A percentile compares a stretch with the other conserved stretches of the same genome.
These are phyloP conservation scores for Pongo abelii DNA, from an alignment of 2,113 vertebrate species.

Conservation along the genomic window DNA sequence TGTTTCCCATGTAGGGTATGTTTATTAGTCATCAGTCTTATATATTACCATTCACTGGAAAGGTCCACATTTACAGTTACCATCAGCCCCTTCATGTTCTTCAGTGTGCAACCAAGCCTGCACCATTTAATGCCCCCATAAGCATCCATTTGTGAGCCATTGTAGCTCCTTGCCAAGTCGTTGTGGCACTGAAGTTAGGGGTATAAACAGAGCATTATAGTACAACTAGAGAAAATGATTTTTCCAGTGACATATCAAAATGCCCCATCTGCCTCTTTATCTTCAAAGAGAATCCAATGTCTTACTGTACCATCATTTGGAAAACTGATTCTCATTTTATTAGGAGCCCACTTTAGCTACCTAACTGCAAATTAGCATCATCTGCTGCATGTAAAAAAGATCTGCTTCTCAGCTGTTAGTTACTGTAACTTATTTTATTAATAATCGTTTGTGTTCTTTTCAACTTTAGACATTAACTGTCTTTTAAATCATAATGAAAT, in stretches of 20 bases:
- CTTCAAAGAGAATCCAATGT: background rate
- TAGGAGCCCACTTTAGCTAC: background rate
- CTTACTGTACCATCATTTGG: background rate
- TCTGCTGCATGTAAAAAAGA: background rate
- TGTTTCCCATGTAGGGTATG: constrained; percentile 59
- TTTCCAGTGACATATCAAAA: constrained; percentile 58
- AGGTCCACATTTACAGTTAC: constrained; percentile 48
- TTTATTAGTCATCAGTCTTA: constrained; percentile 69
- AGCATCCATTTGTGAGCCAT: constrained; percentile 20
- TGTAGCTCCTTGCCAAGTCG: constrained; percentile 51
- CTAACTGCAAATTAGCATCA: background rate
- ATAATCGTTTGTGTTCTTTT: constrained; percentile 53
- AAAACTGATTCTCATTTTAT: background rate
- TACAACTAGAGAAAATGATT: constrained; percentile 47
- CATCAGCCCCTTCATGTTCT: constrained; percentile 60
- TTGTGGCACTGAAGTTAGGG: constrained; percentile 37
- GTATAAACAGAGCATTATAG: constrained; percentile 50
- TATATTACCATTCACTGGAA: constrained; percentile 43
- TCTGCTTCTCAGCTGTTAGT: background rate
- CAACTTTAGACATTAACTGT: constrained; percentile 46
- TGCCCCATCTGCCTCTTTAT: constrained; percentile 15
- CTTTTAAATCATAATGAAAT: constrained; percentile 66
- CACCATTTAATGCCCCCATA: constrained; percentile 36
- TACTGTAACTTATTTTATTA: constrained; percentile 30
- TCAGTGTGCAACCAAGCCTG: constrained; percentile 23